Evolutionary conservation across 35 echinoderm and acorn worm genomes (phyloP), one percentile per base, ranked within the genome.

Genomic region (Amphiura filiformis): DNA sequence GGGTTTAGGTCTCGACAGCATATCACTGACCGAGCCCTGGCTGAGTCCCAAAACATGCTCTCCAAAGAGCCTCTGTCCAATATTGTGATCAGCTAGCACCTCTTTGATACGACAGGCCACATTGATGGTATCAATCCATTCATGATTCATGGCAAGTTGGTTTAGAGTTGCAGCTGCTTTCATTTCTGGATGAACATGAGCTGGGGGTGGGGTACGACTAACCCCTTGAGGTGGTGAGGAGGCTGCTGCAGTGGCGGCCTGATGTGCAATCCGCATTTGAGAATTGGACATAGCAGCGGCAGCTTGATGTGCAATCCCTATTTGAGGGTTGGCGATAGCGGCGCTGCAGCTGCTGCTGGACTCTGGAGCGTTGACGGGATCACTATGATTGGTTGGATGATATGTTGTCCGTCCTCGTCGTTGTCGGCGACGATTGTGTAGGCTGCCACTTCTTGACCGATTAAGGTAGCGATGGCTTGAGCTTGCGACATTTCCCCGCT

Each of bases 11-110:
- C 96, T 80, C 3, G 96, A 91, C 41, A 99, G 47, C 18, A 99
- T 91, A 32, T 99, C 96, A 75, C 96, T 99, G 49, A 99, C 96
- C 12, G 96, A 99, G 13, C 96, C 96, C 80, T 99, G 96, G 42
- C 92, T 94, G 78, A 99, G 87, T 41, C 84, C 91, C 32, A 99
- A 82, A 30, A 99, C 90, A 44, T 92, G 80, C 76, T 99, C 96
- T 37, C 96, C 96, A 91, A 94, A 99, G 33, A 99, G 65, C 32
- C 96, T 64, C 76, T 99, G 96, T 20, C 96, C 96, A 14, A 99
- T 99, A 65, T 94, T 94, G 35, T 94, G 79, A 35, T 90, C 89
- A 26, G 90, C 81, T 23, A 99, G 87, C 52, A 99, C 87, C 57
- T 99, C 96, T 79, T 99, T 99, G 38, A 99, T 92, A 49, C 85